Conservation (phyloP, 2,888 invertebrate species). For the Smittia sp. region DNA sequence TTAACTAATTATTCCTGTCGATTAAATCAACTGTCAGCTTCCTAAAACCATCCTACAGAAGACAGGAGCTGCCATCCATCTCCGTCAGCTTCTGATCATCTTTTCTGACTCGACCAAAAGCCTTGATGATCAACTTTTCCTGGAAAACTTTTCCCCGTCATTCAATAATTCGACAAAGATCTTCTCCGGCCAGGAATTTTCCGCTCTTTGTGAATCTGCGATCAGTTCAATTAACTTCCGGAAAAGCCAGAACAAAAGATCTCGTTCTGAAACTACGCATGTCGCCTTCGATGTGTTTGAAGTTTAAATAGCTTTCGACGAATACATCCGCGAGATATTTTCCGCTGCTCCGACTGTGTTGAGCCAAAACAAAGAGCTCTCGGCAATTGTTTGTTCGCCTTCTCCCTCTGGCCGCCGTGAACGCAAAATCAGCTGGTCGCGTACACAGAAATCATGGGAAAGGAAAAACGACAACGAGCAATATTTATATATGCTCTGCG, state of each 20-base stretch:
- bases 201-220: not conserved
- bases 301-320: not conserved
- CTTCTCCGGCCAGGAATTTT: slow-evolving; percentile 9
- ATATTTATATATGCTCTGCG: slow-evolving; percentile 1
- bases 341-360: not conserved
- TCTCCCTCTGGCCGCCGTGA: slow-evolving; percentile 45
- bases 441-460: slow-evolving; percentile 52
- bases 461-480: slow-evolving; percentile 43
- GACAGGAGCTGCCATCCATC: too few species aligned
- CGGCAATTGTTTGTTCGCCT: slow-evolving; percentile 44
- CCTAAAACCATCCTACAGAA: too few species aligned
- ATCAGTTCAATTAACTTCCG: slow-evolving; percentile 37
- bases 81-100: too few species aligned
- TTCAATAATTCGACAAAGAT: not conserved
- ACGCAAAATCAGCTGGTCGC: slow-evolving; percentile 53
- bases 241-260: slow-evolving; percentile 39
- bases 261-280: not conserved
- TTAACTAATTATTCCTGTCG: too few species aligned
- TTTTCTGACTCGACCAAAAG: too few species aligned
- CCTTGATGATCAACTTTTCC: too few species aligned
- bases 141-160: not conserved
- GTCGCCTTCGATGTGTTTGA: not conserved
- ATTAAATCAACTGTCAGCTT: too few species aligned
- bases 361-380: slow-evolving; percentile 31
- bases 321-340: not conserved